Percentiles rank a stretch among this genome's conserved stretches.
Conservation (phyloP, 1,140 invertebrate species). For the Triops cancriformis region DNA sequence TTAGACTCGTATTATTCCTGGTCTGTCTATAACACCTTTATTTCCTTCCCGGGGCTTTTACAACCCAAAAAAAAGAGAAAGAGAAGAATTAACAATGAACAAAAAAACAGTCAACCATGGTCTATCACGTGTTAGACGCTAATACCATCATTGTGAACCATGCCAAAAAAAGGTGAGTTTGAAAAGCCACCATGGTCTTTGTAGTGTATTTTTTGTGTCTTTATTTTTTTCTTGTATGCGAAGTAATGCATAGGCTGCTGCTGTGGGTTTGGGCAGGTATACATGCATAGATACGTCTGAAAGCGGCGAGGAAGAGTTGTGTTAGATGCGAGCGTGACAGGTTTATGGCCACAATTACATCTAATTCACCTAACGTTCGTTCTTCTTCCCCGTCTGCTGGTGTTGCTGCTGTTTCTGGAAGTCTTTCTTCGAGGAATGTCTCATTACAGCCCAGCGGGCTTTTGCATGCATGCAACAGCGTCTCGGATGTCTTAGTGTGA, state of each 20-base stretch:
- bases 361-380: background rate
- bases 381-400: background rate
- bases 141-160: background rate
- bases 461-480: background rate
- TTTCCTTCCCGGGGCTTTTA: background rate
- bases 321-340: constrained; percentile 3
- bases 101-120: background rate
- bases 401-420: too few species aligned
- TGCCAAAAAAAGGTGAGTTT: background rate
- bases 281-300: background rate
- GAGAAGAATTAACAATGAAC: too few species aligned
- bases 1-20: too few species aligned
- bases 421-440: background rate
- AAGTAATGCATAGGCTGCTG: background rate
- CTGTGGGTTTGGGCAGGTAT: background rate
- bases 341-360: constrained; percentile 14
- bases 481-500: background rate
- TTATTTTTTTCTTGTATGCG: background rate
- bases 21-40: background rate
- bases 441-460: background rate
- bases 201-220: background rate
- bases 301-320: background rate
- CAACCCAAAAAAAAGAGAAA: too few species aligned
- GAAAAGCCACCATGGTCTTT: background rate
- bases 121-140: background rate